These are phyloP conservation scores for Mechanitis mazaeus DNA, from an alignment of 2,888 invertebrate species.

Conservation along the genomic window DNA sequence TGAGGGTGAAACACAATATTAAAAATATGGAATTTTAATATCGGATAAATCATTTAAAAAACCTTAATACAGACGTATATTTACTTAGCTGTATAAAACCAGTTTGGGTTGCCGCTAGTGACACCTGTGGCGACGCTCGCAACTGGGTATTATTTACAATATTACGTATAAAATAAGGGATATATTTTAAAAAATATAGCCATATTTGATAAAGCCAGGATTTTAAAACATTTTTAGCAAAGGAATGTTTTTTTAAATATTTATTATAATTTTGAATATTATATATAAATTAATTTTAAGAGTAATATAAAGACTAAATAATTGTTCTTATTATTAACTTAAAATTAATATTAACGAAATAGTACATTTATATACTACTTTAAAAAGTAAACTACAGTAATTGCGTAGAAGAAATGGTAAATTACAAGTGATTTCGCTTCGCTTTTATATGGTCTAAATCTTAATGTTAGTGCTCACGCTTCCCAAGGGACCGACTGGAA, in stretches of 20 bases:
- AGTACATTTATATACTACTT: no score
- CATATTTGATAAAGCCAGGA: no score
- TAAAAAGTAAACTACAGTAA: not conserved
- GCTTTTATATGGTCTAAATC: constrained; percentile 7
- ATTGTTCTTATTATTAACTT: no score
- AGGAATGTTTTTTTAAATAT: no score
- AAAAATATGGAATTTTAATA: not conserved
- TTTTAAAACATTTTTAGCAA: no score
- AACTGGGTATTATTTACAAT: constrained; percentile 38
- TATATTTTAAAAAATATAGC: no score
- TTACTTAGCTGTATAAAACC: constrained; percentile 47
- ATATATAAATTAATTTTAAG: no score
- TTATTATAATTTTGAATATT: no score
- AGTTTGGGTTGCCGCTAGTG: constrained; percentile 50
- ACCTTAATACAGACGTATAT: constrained; percentile 49
- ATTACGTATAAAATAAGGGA: constrained; percentile 13
- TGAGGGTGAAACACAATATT: not conserved
- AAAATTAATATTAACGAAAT: no score
- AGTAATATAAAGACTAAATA: no score
- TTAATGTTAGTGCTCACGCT: constrained; percentile 19
- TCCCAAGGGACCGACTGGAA: constrained; percentile 44
- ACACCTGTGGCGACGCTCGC: constrained; percentile 59
- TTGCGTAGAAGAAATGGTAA: constrained; percentile 3
- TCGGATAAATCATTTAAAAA: constrained; percentile 25
- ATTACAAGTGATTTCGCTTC: constrained; percentile 12